Base-by-base conservation (phyloP, 2,888 invertebrate genomes). In the Caenorhabditis zanzibari region DNA sequence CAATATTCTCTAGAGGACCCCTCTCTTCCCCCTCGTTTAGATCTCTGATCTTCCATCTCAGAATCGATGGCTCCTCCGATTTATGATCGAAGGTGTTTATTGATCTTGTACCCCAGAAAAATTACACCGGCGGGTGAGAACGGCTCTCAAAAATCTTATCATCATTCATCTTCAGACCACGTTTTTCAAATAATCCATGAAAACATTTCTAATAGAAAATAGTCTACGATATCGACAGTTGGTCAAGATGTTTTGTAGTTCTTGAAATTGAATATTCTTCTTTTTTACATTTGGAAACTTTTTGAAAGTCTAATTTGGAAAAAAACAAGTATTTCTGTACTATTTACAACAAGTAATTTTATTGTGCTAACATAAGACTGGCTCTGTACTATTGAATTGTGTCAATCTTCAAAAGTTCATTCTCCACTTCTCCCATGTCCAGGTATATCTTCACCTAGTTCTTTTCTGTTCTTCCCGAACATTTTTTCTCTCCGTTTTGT, bases 11-110 rank as follows among this genome's bases (percentile, higher is more conserved):
- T 24, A 49, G 22, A 52, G 22, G 22, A 10, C 19, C 16, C 6
- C 9, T 22, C 26, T 10, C 26, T 2, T 14, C 12, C 4, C 24
- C 10, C 26, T n/a, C 52, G 26, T 10, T 3, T 12, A 61, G 68
- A 54, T 32, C 68, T 68, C 28, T 54, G 54, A 68, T 68, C 54
- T 38, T 35, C 35, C 0, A 38, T 28, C 52, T 10, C 68, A 47
- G 7, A 24, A 71, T 47, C 26, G 35, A 52, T 44, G n/a, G 41
- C 59, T 47, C n/a, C n/a, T 4, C 44, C 74, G 64, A 64, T 74
- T 54, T 52, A 54, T 64, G 74, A 74, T 63, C 73, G 49, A 41
- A 41, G 38, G 19, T 56, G 52, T 74, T 63, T 74, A 61, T 73
- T 38, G 73, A 63, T 73, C 52, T 63, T 63, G 49, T 61, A 61